These are phyloP conservation scores for Loxodonta africana DNA, from an alignment of 2,113 vertebrate species.

Conservation along the genomic window DNA sequence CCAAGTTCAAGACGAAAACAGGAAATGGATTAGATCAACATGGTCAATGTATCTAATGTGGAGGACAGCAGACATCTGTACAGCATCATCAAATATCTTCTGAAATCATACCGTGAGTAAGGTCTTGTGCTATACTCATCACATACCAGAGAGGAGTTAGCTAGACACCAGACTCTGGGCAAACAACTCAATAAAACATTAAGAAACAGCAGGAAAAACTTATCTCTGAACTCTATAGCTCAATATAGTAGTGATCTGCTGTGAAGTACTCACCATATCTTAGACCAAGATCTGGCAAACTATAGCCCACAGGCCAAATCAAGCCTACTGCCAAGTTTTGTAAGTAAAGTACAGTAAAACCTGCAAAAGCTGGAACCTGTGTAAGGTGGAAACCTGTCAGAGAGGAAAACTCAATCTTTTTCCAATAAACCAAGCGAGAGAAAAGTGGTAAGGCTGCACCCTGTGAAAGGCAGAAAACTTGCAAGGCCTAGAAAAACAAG, in stretches of 20 bases:
- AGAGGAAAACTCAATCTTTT: too few relatives aligned
- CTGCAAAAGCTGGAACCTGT: too few relatives aligned
- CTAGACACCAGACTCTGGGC: neutral
- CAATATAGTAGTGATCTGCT: neutral
- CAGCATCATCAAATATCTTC: constrained; percentile 24
- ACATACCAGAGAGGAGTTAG: constrained; percentile 36
- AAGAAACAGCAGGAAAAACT: constrained; percentile 40
- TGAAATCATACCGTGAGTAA: neutral
- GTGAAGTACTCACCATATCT: neutral
- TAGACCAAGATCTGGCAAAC: constrained; percentile 8
- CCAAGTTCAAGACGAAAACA: constrained; percentile 64
- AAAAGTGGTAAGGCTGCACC: too few relatives aligned
- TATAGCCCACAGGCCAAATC: neutral
- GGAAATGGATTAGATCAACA: constrained; percentile 38
- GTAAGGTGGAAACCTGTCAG: too few relatives aligned
- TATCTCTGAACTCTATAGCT: neutral
- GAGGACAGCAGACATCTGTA: neutral
- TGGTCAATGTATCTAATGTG: neutral
- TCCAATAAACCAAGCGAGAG: too few relatives aligned
- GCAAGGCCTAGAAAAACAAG: too few relatives aligned
- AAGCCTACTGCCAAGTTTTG: neutral
- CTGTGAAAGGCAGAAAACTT: too few relatives aligned
- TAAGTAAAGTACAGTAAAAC: neutral
- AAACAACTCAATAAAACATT: constrained; percentile 53
- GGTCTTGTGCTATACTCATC: neutral